Base-by-base conservation (phyloP, 2,888 invertebrate species). In the Morpho achilles region DNA sequence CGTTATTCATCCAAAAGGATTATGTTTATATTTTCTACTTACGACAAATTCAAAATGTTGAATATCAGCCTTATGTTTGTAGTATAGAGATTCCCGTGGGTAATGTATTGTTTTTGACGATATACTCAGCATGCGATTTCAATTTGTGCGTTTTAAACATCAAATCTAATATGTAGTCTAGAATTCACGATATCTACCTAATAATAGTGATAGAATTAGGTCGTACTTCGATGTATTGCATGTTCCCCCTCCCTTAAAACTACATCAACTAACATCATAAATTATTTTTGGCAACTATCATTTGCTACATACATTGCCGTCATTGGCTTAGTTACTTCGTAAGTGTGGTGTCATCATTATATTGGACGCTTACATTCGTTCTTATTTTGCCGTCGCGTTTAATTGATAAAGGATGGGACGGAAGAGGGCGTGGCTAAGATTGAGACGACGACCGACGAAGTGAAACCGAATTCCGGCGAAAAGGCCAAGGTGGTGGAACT, bases 401-500 rank as follows among this genome's bases (percentile, higher is more conserved):
- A 82, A 78, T 80, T 81, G 75, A 78, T 79, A 74, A 83, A 88
- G 76, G 86, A 81, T 72, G 82, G 70, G 63, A 80, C 76, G 63
- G 86, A 84, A 77, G 87, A 84, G 57, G 83, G 79, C 69, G 85
- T 87, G 66, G 90, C 90, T 63, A 85, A 87, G 81, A 86, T 90
- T 72, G 90, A 90, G 70, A 87, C 89, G 22, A 89, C 87, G 7
- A 87, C 89, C 52, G 88, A 87, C 62, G 89, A 89, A 77, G 76
- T 88, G 76, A 89, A 84, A 81, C 89, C 88, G 50, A 80, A 75
- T 70, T 75, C 77, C 61, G 79, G 75, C 63, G 82, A 80, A 67
- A 82, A 79, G 74, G 62, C 74, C 62, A 78, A 77, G 66, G 64
- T 75, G 64, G 61, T 56, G 53, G 82, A 80, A 67, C 71, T 75